Conservation (phyloP, 23 tunicate genomes). For the Oikopleura albicans region DNA sequence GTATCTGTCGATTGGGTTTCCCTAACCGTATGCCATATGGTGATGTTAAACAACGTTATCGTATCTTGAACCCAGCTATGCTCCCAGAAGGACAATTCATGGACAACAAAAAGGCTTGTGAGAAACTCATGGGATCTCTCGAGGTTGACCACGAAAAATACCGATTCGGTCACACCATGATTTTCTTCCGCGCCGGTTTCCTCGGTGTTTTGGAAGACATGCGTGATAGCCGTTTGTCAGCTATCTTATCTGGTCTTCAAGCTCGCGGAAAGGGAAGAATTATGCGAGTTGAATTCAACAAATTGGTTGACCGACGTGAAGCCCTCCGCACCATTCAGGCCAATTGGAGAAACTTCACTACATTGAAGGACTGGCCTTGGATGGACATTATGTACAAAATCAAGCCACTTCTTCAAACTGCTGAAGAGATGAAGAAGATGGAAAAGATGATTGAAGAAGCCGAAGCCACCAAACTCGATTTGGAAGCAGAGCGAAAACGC, state of each 20-base stretch:
- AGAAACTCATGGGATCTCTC: not conserved
- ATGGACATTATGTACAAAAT: not conserved
- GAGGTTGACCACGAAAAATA: conserved; percentile 19
- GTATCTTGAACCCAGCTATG: not conserved
- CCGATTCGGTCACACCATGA: conserved; percentile 14
- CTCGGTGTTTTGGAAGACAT: conserved; percentile 11
- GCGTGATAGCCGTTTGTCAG: conserved; percentile 55
- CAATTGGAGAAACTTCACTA: not conserved
- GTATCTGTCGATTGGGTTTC: conserved; percentile 64
- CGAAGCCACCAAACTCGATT: not conserved
- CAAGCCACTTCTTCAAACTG: not conserved
- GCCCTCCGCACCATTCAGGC: conserved; percentile 30
- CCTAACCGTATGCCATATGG: not conserved
- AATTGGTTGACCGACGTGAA: conserved; percentile 18
- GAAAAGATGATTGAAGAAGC: not conserved
- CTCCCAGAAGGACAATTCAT: conserved; percentile 13
- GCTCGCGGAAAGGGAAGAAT: conserved; percentile 22
- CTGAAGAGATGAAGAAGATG: not conserved
- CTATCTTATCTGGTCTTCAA: conserved; percentile 64
- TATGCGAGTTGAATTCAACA: not conserved
- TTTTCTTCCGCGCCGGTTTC: not conserved
- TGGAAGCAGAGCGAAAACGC: not conserved
- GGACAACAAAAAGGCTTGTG: conserved; percentile 14
- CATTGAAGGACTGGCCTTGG: not conserved
- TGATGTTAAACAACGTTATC: conserved; percentile 6